phyloP scores from a whole-genome alignment of 2,888 invertebrate genomes.

The Chrysomela aeneicollis region DNA sequence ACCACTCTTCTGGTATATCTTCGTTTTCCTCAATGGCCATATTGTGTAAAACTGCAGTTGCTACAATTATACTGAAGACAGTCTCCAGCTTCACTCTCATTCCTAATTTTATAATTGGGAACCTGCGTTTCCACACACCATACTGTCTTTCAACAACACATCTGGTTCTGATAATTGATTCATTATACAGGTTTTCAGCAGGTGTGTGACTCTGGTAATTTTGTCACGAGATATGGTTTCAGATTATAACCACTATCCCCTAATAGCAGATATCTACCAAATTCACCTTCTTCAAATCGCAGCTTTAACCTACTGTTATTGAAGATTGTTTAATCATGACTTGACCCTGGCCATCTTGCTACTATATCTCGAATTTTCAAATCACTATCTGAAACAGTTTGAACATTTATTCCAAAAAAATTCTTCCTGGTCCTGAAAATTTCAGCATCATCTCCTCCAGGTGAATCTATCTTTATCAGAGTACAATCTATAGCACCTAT shows the following conservation, averaged over 20 bases:
- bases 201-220: constrained; percentile 16
- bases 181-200: constrained; percentile 18
- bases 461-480: too few species aligned
- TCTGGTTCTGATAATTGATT: constrained; percentile 13
- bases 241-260: constrained; percentile 20
- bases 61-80: constrained; percentile 7
- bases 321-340: constrained; percentile 52
- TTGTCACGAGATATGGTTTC: constrained; percentile 14
- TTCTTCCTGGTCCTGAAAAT: constrained; percentile 43
- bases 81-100: constrained; percentile 14
- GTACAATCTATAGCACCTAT: too few species aligned
- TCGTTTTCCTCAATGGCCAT: constrained; percentile 12
- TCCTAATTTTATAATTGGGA: constrained; percentile 11
- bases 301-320: constrained; percentile 31
- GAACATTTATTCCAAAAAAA: constrained; percentile 50
- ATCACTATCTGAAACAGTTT: constrained; percentile 32
- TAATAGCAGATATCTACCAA: constrained; percentile 9
- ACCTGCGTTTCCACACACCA: constrained; percentile 12
- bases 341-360: constrained; percentile 48
- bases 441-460: constrained; percentile 45
- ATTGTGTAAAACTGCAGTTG: constrained; percentile 16
- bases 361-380: constrained; percentile 14
- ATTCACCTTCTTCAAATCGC: constrained; percentile 16
- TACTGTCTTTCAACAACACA: constrained; percentile 13
- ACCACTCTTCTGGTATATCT: constrained; percentile 17